Conservation (phyloP, 2,113 vertebrate species). For the Odocoileus hemionus region DNA sequence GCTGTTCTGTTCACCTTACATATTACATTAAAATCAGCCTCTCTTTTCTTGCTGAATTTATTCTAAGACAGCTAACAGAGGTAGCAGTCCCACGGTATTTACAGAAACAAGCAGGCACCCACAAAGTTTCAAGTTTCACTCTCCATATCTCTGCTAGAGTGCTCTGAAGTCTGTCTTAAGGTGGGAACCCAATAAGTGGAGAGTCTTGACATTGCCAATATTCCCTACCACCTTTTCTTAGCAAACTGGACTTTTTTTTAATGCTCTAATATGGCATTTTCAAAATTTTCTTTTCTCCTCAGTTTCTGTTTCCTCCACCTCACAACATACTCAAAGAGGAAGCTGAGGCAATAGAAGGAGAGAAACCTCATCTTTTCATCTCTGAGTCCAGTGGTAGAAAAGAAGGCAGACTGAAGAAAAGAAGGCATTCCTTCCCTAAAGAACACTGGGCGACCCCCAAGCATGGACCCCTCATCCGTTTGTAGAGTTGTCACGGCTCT, state of each 20-base stretch:
- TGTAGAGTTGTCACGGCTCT: background rate
- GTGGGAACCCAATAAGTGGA: background rate
- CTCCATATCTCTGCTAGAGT: background rate
- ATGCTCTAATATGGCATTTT: background rate
- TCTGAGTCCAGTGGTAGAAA: background rate
- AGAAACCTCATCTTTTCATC: background rate
- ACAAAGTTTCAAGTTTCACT: background rate
- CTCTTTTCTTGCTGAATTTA: background rate
- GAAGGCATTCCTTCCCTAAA: background rate
- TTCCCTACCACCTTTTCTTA: background rate
- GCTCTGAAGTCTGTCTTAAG: background rate
- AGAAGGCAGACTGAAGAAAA: background rate
- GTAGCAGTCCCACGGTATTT: background rate
- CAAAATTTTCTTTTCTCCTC: background rate
- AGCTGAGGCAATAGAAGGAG: background rate
- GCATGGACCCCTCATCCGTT: rapidly evolving
- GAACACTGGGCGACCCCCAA: background rate
- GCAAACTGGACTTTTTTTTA: background rate
- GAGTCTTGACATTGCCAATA: background rate
- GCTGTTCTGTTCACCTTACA: background rate
- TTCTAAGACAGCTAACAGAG: background rate
- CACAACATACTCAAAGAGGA: background rate
- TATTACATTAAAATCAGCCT: background rate
- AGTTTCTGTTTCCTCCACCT: background rate
- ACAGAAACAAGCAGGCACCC: background rate